These are phyloP conservation scores for Pentalonia nigronervosa DNA, from an alignment of 1,140 invertebrate genomes.

Conservation along the genomic window DNA sequence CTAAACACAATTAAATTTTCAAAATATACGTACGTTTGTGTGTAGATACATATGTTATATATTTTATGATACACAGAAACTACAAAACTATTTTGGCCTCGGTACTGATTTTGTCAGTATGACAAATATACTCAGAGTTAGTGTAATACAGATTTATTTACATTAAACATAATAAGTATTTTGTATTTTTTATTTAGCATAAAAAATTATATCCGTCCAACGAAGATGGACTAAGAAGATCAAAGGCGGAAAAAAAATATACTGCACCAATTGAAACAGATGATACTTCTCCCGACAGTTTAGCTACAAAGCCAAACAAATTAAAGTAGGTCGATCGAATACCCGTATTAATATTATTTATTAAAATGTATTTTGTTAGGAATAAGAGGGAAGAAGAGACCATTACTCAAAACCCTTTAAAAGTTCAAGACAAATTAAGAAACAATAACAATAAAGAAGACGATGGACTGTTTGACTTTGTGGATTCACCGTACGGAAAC, in stretches of 20 bases:
- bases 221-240: neutral
- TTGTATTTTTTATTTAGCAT: neutral
- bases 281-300: neutral
- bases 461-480: constrained; percentile 61
- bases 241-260: constrained; percentile 24
- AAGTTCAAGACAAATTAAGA: neutral
- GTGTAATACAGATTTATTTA: no score
- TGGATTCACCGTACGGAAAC: constrained; percentile 61
- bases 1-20: no score
- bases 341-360: neutral
- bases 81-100: no score
- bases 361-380: neutral
- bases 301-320: neutral
- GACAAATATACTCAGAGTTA: no score
- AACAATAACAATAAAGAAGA: constrained; percentile 58
- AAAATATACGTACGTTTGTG: no score
- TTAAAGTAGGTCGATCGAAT: neutral
- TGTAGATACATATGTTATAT: no score
- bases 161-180: neutral
- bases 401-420: neutral
- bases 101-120: no score
- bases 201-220: constrained; percentile 35
- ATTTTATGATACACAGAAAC: no score
- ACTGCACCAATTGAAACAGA: neutral
- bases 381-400: neutral